Base-by-base conservation (phyloP, 2,888 invertebrate species). In the Diaphora mendica region DNA sequence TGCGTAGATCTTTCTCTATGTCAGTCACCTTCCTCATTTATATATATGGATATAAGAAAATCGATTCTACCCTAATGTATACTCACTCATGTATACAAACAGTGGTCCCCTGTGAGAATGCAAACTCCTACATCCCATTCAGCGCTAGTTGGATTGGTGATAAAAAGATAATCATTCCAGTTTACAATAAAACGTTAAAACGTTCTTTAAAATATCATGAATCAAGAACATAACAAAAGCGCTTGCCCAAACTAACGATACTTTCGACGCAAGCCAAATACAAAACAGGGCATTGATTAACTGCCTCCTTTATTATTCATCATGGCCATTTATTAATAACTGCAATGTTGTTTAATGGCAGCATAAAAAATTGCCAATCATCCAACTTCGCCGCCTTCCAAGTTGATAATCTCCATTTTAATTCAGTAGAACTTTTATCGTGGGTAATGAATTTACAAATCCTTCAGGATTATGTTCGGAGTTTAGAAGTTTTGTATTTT, bases 391-490 rank as follows among this genome's bases (percentile, higher is more conserved):
- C 81, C 82, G 83, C 81, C 83, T 85, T 77, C 78, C 80, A 89
- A 90, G 83, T 90, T 89, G 85, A 88, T 90, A 90, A 91, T 90
- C 91, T 89, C 87, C 87, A 85, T 90, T 91, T 90, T 91, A 91
- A 91, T 91, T 90, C 88, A 85, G 81, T 82, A 76, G 76, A 90
- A 90, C 89, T 92, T 91, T 92, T 91, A 91, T 89, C 88, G 88
- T 77, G 82, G 78, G 85, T 90, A 90, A 92, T 92, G 90, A 91
- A 91, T 91, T 91, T 89, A 90, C 91, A 91, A 90, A 91, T 91
- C 91, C 89, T 82, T 80, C 68, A 78, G 88, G 88, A 89, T 89
- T 90, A 89, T 85, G 82, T 79, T 76, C 79, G 51, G 82, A 84
- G 83, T 87, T 85, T 81, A 74, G 71, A 82, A 85, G 81, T 86